phyloP scores from a whole-genome alignment of 1,140 invertebrate species.

The Acromyrmex charruanus region DNA sequence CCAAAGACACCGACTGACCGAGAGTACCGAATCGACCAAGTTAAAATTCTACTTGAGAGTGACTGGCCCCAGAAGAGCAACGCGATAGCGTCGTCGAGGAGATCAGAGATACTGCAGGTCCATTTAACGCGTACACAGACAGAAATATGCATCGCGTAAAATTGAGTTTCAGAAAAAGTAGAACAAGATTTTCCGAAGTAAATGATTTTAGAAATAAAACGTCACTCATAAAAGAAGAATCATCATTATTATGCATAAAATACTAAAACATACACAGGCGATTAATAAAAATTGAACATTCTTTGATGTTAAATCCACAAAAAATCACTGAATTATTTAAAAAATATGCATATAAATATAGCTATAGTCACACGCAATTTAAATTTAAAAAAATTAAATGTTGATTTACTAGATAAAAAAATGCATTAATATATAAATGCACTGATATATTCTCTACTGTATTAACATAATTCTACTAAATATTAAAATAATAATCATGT shows the following conservation, averaged over 20 bases:
- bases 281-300: neutral
- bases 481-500: neutral
- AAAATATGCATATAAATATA: neutral
- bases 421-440: neutral
- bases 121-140: constrained; percentile 43
- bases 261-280: neutral
- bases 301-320: neutral
- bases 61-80: constrained; percentile 66
- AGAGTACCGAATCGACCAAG: constrained; percentile 66
- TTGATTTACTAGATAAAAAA: neutral
- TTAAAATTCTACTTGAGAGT: constrained; percentile 75
- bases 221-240: neutral
- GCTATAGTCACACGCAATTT: neutral
- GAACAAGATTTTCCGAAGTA: neutral
- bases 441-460: neutral
- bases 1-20: constrained; percentile 70
- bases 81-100: constrained; percentile 70
- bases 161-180: constrained; percentile 2
- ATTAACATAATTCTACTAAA: neutral
- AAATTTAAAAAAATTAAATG: neutral
- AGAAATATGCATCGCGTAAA: neutral
- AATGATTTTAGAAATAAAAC: neutral
- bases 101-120: constrained; percentile 62
- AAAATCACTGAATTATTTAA: neutral
- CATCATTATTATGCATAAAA: neutral